Evolutionary conservation across 2,797 vertebrate genomes (phyloP).

Genomic region (Tenualosa thibaudeaui): DNA sequence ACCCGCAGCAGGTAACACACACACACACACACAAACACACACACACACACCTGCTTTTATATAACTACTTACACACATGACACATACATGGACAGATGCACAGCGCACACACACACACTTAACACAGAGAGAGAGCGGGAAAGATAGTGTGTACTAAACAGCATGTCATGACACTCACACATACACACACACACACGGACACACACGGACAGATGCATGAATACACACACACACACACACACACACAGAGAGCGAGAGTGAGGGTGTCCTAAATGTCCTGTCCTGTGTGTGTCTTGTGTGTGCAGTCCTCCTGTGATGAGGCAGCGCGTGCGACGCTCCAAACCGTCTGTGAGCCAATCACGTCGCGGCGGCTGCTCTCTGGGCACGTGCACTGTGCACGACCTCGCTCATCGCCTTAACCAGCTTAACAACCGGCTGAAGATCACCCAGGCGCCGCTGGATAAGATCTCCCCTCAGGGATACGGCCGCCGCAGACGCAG

Average conservation of each 20-base stretch:
- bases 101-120: not conserved
- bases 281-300: too few relatives aligned
- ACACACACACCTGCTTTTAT: not conserved
- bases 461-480: conserved; percentile 86
- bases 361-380: conserved; percentile 80
- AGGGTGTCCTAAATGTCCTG: too few relatives aligned
- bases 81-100: too few relatives aligned
- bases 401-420: conserved; percentile 85
- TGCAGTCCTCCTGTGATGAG: too few relatives aligned
- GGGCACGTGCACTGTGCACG: conserved; percentile 89
- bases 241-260: too few relatives aligned
- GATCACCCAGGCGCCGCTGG: conserved; percentile 74
- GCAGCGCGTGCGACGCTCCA: conserved; percentile 85
- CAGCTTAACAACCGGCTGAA: conserved; percentile 82
- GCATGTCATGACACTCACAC: too few relatives aligned
- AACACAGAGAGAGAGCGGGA: too few relatives aligned
- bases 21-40: not conserved
- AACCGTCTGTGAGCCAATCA: conserved; percentile 76
- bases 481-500: conserved; percentile 74
- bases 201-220: too few relatives aligned
- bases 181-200: too few relatives aligned
- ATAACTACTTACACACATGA: not conserved
- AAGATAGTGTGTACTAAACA: too few relatives aligned
- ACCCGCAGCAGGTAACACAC: conserved; percentile 83
- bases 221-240: too few relatives aligned